Conservation (phyloP, 2,113 vertebrate species). For the Marcusenius ussheri region DNA sequence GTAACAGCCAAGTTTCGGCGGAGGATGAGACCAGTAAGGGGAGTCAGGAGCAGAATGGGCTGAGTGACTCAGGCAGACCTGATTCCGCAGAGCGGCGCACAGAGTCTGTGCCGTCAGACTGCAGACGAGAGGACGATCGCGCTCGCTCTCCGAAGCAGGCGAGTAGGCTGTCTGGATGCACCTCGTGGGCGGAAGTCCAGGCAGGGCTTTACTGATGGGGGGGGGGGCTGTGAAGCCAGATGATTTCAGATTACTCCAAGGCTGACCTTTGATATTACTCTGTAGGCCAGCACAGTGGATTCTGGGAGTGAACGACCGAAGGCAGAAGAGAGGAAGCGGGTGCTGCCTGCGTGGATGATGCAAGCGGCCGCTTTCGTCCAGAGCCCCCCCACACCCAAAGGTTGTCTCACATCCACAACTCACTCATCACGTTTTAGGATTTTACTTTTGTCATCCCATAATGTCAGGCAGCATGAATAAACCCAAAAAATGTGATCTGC, state of each 20-base stretch:
- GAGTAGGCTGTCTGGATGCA: neutral
- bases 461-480: neutral
- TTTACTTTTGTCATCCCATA: neutral
- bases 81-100: neutral
- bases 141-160: neutral
- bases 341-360: conserved; percentile 84
- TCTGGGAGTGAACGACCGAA: neutral
- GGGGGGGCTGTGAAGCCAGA: neutral
- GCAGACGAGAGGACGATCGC: neutral
- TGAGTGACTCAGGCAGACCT: neutral
- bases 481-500: neutral
- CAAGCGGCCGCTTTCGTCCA: conserved; percentile 29
- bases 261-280: neutral
- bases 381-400: conserved; percentile 35
- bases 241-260: neutral
- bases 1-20: conserved; percentile 43
- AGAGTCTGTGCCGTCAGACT: neutral
- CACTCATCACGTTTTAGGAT: neutral
- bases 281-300: neutral
- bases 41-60: neutral
- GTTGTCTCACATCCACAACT: conserved; percentile 21
- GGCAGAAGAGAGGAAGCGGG: conserved; percentile 53
- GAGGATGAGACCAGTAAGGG: conserved; percentile 13
- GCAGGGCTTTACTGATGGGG: neutral
- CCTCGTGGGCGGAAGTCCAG: neutral